Percentiles rank a stretch among this genome's conserved stretches.
These are phyloP conservation scores for Parasteatoda tepidariorum DNA, from an alignment of 1,140 invertebrate species.

Conservation along the genomic window DNA sequence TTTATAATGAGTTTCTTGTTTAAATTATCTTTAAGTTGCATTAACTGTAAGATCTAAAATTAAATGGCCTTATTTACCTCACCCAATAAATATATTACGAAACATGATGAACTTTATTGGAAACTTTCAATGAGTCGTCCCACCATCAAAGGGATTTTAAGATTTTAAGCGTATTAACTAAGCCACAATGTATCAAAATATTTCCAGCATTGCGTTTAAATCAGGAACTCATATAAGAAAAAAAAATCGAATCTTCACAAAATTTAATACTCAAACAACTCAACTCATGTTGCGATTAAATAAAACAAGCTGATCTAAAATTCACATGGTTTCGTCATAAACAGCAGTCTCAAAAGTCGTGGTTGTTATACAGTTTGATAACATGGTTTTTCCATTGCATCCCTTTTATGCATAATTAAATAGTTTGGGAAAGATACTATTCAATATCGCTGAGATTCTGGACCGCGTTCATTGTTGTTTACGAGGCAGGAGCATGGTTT, in stretches of 20 bases:
- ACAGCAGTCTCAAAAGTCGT: conserved; percentile 8
- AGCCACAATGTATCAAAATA: too few relatives aligned
- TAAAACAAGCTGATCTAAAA: conserved; percentile 54
- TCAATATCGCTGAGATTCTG: conserved; percentile 26
- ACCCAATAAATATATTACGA: too few relatives aligned
- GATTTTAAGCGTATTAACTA: too few relatives aligned
- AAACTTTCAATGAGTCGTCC: too few relatives aligned
- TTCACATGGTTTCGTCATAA: conserved; percentile 42
- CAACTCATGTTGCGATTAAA: not conserved
- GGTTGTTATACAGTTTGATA: conserved; percentile 40
- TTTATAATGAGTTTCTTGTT: too few relatives aligned
- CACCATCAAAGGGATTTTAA: too few relatives aligned
- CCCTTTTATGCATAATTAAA: conserved; percentile 56
- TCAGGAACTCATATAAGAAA: too few relatives aligned
- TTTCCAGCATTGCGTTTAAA: too few relatives aligned
- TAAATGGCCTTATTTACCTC: too few relatives aligned
- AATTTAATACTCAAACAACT: not conserved
- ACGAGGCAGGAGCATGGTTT: conserved; percentile 28
- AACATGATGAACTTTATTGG: too few relatives aligned
- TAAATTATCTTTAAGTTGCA: too few relatives aligned
- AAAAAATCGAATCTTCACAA: not conserved
- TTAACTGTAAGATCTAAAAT: too few relatives aligned
- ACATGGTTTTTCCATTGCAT: conserved; percentile 58
- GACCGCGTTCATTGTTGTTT: conserved; percentile 44
- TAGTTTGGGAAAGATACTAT: conserved; percentile 26